Base-by-base conservation (phyloP, 2,797 vertebrate genomes). In the Takifugu ocellatus region DNA sequence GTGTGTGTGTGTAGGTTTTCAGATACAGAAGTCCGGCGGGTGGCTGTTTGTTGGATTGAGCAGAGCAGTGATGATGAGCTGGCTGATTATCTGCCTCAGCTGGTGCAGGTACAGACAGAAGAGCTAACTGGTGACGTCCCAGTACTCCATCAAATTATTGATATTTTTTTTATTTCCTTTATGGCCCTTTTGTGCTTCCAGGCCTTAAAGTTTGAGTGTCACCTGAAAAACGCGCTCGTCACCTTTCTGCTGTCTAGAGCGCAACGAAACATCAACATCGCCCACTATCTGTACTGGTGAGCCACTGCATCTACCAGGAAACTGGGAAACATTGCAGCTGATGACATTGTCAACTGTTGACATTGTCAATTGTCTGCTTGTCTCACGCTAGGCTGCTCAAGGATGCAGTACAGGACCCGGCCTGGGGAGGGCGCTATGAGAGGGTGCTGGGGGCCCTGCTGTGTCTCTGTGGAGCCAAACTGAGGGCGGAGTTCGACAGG, bases 231-330 rank as follows among this genome's bases (percentile, higher is more conserved):
- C 48, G 85, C 94, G 36, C 90, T 99, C 49, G 92, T 96, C 61
- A 90, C 86, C 83, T 95, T 97, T 75, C 90, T 99, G 78, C 84
- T 99, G 83, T 93, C 94, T 73, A 92, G 97, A 69, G 95, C 97
- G 0, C 88, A 93, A 75, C 92, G 93, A 70, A 98, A 93, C 87
- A 91, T 99, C 81, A 92, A 88, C 59, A 90, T 99, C 56, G 94
- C 96, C 0, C 95, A 98, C 84, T 93, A 91, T 75, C 91, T 99
- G 36, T 99, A 95, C 84, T 99, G 97, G 97, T 99, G 87, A 93
- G 94, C 68, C 21, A 25, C 21, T 33, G 44, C 21, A 21, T 21
- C 21, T 21, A 21, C 21, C 21, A 21, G 21, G 21, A 21, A 21
- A 21, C 21, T 21, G 21, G 21, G 21, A 21, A 21, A 21, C 21